phyloP scores from a whole-genome alignment of 2,113 vertebrate genomes.

The Microtus ochrogaster region DNA sequence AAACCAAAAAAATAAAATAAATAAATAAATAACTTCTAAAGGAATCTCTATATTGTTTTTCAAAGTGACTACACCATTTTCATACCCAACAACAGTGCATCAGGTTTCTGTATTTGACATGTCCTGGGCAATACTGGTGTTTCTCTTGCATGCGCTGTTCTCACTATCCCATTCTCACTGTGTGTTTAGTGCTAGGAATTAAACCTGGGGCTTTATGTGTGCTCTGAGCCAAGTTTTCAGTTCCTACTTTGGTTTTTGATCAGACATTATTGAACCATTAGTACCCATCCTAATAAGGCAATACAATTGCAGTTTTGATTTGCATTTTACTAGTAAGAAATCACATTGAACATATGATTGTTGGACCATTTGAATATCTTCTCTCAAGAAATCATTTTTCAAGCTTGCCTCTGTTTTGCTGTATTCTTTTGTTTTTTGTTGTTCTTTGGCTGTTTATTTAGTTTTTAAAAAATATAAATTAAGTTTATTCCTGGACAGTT shows the following conservation, averaged over 20 bases:
- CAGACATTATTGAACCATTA: not conserved
- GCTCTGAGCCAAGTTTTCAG: not conserved
- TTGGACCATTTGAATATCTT: not conserved
- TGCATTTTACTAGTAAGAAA: not conserved
- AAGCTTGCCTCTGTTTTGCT: not conserved
- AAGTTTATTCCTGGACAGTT: not conserved
- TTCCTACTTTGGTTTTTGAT: not conserved
- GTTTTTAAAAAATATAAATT: not conserved
- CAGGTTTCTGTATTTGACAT: not conserved
- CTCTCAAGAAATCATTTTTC: not conserved
- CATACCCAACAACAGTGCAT: not conserved
- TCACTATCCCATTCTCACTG: not conserved
- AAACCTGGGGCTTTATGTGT: not conserved
- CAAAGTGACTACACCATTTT: not conserved
- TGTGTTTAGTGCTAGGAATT: not conserved
- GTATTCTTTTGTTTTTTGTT: not conserved
- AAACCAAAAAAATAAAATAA: too few species aligned
- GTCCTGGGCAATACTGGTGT: not conserved
- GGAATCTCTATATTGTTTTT: not conserved
- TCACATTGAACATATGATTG: not conserved
- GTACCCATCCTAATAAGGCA: not conserved
- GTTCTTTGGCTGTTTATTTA: not conserved
- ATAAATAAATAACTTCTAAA: not conserved
- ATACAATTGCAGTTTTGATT: not conserved
- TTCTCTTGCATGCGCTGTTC: not conserved